A percentile compares a stretch with the other conserved stretches of the same genome.
Evolutionary conservation across 1,140 invertebrate genomes (phyloP).

Genomic region (Streblospio benedicti): DNA sequence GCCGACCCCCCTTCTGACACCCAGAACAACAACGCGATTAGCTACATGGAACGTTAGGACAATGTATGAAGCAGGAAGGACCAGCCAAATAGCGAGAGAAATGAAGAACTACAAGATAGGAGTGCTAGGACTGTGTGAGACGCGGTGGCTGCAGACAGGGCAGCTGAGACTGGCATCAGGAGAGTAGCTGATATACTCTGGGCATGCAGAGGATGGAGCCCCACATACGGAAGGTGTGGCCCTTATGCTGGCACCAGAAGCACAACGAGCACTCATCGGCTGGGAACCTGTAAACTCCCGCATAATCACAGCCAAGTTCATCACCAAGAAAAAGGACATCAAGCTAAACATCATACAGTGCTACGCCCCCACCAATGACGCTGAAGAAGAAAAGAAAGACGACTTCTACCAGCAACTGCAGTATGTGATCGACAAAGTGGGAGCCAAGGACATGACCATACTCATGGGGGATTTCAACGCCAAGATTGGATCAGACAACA

Average conservation of each 20-base stretch:
- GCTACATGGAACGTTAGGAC: no score
- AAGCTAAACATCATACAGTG: not conserved
- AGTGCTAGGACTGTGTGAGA: not conserved
- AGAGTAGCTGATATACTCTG: not conserved
- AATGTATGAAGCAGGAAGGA: no score
- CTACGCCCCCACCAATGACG: slow-evolving; percentile 20
- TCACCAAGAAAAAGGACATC: not conserved
- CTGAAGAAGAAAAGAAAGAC: slow-evolving; percentile 19
- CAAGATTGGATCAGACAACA: slow-evolving; percentile 19
- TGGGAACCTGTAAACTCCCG: slow-evolving; percentile 8
- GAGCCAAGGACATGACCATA: slow-evolving; percentile 15
- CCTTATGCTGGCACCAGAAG: not conserved
- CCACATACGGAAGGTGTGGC: no score
- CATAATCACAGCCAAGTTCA: slow-evolving; percentile 14
- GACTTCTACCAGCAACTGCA: slow-evolving; percentile 22
- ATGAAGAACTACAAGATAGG: not conserved
- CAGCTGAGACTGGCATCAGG: not conserved
- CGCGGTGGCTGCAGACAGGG: not conserved
- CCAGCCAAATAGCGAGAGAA: no score
- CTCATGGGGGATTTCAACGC: slow-evolving; percentile 25
- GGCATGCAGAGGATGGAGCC: not conserved
- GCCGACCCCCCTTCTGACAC: no score
- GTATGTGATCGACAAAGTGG: slow-evolving; percentile 6
- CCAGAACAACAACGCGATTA: no score
- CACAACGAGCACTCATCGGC: slow-evolving; percentile 7